Base-by-base conservation (phyloP, 1,140 invertebrate species). In the Cotesia chilonis region DNA sequence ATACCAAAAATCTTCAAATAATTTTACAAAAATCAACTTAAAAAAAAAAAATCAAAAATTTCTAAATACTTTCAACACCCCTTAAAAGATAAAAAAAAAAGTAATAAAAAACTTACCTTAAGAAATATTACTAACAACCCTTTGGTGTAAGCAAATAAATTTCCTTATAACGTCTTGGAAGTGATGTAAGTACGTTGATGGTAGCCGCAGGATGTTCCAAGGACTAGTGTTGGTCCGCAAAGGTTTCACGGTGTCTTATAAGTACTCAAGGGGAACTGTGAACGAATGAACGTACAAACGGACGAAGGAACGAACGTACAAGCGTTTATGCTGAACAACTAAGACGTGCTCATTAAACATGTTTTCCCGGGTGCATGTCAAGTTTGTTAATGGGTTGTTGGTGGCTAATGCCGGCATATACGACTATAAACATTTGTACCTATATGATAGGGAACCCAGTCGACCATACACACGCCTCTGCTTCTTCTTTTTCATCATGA, bases 291-390 rank as follows among this genome's bases (percentile, higher is more conserved):
- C 6, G 41, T 9, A 47, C 10, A 10, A 41, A 41, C 9, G 38
- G 5, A 41, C 38, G 38, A 41, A 41, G 5, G 38, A 41, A 7
- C 38, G 38, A 47, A 47, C 41, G 41, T 7, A 47, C 41, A 47
- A 47, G 41, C 41, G 41, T 47, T 79, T 78, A 80, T 76, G 73
- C 73, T 83, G 79, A 84, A 59, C 76, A 76, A 57, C 68, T 74
- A 72, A 80, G 82, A 83, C 81, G 78, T 81, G 81, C 68, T 84
- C 83, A 84, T 75, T 82, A 84, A 83, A 76, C 82, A 81, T 77
- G 76, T 80, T 77, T 47, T 73, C 65, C 61, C 64, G 71, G 74
- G 76, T 76, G 61, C 52, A 75, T 73, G 75, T 76, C 79, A 74
- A 76, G 68, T 78, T 73, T 72, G 74, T 77, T 79, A 78, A 80